Percentiles rank a stretch among this genome's conserved stretches.
Conservation (phyloP, 2,113 vertebrate genomes). For the Aepyceros melampus region DNA sequence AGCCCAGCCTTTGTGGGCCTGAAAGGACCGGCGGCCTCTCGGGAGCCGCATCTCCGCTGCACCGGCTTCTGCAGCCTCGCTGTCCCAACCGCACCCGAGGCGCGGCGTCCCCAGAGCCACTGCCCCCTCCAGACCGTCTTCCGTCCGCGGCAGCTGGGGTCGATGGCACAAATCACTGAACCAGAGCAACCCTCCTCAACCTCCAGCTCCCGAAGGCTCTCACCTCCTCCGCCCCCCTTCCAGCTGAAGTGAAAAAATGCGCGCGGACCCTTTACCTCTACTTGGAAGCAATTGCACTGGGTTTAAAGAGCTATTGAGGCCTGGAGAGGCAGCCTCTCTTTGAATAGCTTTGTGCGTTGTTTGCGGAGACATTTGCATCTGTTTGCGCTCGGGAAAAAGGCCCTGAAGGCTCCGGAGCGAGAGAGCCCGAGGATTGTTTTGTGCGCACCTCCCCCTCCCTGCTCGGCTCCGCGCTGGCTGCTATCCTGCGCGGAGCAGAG, state of each 20-base stretch:
- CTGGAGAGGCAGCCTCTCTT: conserved; percentile 83
- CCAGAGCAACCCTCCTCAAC: conserved; percentile 67
- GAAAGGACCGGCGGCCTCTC: conserved; percentile 93
- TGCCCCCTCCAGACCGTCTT: background rate
- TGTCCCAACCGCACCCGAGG: background rate
- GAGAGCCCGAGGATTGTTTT: conserved; percentile 72
- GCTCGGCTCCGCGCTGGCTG: conserved; percentile 28
- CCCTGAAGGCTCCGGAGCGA: conserved; percentile 74
- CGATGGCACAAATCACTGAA: conserved; percentile 82
- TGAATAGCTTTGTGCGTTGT: conserved; percentile 87
- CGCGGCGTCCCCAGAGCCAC: background rate
- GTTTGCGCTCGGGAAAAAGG: conserved; percentile 89
- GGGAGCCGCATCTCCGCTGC: conserved; percentile 77
- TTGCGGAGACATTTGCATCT: conserved; percentile 95
- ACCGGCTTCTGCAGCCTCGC: background rate
- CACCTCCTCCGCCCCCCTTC: conserved; percentile 43
- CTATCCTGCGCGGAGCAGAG: conserved; percentile 59
- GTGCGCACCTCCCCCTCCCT: background rate
- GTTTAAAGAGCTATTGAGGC: conserved; percentile 92
- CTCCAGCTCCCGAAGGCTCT: background rate
- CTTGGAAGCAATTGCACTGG: conserved; percentile 93
- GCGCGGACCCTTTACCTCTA: conserved; percentile 90
- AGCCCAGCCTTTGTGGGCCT: conserved; percentile 94
- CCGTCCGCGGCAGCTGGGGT: conserved; percentile 62
- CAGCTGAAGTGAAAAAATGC: conserved; percentile 83